phyloP scores from a whole-genome alignment of 2,797 vertebrate species.

The Adrianichthys oophorus region DNA sequence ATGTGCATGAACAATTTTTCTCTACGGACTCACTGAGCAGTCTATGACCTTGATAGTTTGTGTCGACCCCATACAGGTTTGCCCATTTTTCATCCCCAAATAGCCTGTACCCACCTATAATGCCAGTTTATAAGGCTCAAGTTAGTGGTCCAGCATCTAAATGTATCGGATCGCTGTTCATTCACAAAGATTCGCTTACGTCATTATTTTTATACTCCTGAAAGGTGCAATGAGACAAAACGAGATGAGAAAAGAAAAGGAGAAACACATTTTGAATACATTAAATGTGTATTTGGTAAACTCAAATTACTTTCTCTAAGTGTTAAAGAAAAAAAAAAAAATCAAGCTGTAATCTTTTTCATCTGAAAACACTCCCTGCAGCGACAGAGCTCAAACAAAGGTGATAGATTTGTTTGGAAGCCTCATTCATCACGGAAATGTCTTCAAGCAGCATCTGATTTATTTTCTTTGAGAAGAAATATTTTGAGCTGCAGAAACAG shows the following conservation, averaged over 20 bases:
- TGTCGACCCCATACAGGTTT: too few species aligned
- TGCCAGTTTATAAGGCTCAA: background rate
- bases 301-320: background rate
- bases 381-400: background rate
- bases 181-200: too few species aligned
- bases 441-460: too few species aligned
- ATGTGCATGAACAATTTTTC: too few species aligned
- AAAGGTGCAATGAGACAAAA: background rate
- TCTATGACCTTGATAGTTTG: too few species aligned
- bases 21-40: too few species aligned
- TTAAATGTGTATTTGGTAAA: conserved; percentile 4
- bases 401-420: background rate
- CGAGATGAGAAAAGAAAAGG: background rate
- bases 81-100: too few species aligned
- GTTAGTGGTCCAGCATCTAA: conserved; percentile 14
- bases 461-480: too few species aligned
- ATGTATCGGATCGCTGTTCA: conserved; percentile 31
- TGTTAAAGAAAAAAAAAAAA: background rate
- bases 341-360: background rate
- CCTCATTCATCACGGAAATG: background rate
- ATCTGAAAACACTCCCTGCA: conserved; percentile 1
- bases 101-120: too few species aligned
- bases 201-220: background rate
- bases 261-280: background rate
- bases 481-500: too few species aligned